Evolutionary conservation across 2,888 invertebrate species (phyloP).

Genomic region (Clivina fossor): DNA sequence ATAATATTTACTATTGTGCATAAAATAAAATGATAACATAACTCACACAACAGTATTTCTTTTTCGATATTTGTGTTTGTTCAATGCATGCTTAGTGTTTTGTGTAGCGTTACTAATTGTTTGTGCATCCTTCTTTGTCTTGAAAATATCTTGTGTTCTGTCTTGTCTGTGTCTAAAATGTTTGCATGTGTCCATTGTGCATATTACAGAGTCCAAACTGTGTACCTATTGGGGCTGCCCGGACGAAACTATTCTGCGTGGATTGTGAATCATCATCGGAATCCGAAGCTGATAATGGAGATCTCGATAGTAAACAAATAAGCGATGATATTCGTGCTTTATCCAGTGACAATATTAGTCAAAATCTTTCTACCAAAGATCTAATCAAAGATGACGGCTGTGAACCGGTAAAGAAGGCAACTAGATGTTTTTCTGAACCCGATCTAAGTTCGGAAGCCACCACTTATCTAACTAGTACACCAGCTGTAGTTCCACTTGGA

Average conservation of each 20-base stretch:
- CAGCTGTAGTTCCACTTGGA: constrained; percentile 48
- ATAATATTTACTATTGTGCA: too few relatives aligned
- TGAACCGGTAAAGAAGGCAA: constrained; percentile 9
- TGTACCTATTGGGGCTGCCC: constrained; percentile 42
- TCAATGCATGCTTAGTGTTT: too few relatives aligned
- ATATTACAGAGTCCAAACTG: constrained; percentile 46
- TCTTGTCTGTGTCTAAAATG: constrained; percentile 1
- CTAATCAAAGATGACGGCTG: constrained; percentile 12
- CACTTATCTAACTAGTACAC: constrained; percentile 50
- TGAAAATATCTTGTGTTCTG: too few relatives aligned
- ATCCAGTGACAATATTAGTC: neutral
- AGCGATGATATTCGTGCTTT: constrained; percentile 4
- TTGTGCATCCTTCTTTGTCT: too few relatives aligned
- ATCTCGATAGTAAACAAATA: constrained; percentile 14
- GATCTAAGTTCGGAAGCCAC: constrained; percentile 43
- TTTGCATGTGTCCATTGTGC: constrained; percentile 15
- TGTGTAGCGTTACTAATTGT: too few relatives aligned
- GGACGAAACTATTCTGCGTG: constrained; percentile 49
- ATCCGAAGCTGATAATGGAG: constrained; percentile 39
- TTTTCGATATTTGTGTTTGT: too few relatives aligned
- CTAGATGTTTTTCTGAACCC: constrained; percentile 44
- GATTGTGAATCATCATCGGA: constrained; percentile 48
- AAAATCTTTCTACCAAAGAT: neutral
- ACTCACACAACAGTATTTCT: too few relatives aligned
- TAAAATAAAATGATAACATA: too few relatives aligned